A percentile compares a stretch with the other conserved stretches of the same genome.
Conservation (phyloP, 2,888 invertebrate genomes). For the Conomelus anceps region DNA sequence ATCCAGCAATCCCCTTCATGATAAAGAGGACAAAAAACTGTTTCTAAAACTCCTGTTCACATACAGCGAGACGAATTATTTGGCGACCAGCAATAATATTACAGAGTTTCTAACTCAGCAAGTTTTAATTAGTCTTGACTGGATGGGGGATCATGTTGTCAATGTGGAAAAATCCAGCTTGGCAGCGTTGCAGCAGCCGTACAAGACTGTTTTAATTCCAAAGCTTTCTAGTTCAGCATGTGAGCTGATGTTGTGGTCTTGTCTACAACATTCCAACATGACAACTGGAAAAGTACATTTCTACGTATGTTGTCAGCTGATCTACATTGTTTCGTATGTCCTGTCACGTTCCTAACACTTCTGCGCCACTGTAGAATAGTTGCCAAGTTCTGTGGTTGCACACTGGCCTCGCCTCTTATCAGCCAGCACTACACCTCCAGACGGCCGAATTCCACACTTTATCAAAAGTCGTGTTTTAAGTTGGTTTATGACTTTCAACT, state of each 20-base stretch:
- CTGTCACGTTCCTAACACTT: not conserved
- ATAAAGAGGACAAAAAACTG: not conserved
- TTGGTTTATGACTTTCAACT: not conserved
- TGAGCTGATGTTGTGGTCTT: not conserved
- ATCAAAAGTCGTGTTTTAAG: not conserved
- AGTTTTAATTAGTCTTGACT: not conserved
- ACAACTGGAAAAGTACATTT: not conserved
- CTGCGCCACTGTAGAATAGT: not conserved
- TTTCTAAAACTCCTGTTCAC: not conserved
- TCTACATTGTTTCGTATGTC: not conserved
- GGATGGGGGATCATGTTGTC: not conserved
- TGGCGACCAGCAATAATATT: not conserved
- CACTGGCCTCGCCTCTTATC: no score
- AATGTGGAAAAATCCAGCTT: not conserved
- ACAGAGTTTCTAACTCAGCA: not conserved
- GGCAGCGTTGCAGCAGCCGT: not conserved
- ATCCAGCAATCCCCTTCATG: not conserved
- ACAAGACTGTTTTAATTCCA: not conserved
- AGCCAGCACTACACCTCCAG: not conserved
- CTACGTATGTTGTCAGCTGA: not conserved
- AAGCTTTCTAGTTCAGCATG: not conserved
- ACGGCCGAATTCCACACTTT: not conserved
- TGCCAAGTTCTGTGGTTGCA: not conserved
- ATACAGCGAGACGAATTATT: not conserved
- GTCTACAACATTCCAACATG: not conserved